A percentile compares a stretch with the other conserved stretches of the same genome.
Evolutionary conservation across 2,888 invertebrate species (phyloP).

Genomic region (Morpho achilles): DNA sequence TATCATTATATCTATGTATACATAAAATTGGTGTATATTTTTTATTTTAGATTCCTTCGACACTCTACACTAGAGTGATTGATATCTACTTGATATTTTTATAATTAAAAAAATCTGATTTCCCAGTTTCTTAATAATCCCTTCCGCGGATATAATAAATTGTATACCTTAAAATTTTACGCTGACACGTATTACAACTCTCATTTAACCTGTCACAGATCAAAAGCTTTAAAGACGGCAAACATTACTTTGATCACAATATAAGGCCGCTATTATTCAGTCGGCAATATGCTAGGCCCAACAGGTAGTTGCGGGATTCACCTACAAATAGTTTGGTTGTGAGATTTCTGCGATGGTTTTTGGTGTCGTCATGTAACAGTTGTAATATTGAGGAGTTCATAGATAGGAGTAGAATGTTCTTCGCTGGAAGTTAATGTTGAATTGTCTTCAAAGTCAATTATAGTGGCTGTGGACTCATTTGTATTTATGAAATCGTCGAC

Average conservation of each 20-base stretch:
- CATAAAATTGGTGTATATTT: conserved; percentile 7
- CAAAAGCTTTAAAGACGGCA: conserved; percentile 23
- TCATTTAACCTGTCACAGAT: conserved; percentile 18
- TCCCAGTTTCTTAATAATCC: no score
- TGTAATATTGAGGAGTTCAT: conserved; percentile 18
- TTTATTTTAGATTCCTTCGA: conserved; percentile 1
- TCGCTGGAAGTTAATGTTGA: conserved; percentile 23
- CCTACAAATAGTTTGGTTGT: conserved; percentile 21
- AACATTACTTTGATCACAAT: conserved; percentile 24
- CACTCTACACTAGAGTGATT: background rate
- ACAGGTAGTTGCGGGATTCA: conserved; percentile 5
- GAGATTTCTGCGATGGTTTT: conserved; percentile 7
- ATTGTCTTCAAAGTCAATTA: conserved; percentile 23
- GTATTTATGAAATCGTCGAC: conserved; percentile 31
- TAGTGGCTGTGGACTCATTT: conserved; percentile 28
- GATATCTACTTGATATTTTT: background rate
- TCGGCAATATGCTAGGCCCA: conserved; percentile 9
- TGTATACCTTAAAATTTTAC: no score
- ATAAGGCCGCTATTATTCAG: conserved; percentile 18
- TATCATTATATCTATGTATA: background rate
- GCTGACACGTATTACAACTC: background rate
- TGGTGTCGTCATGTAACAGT: conserved; percentile 29
- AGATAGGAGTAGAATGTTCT: conserved; percentile 25
- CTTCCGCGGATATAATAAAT: no score
- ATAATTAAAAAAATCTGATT: no score